Evolutionary conservation across 2,797 vertebrate species (phyloP).

Genomic region (Buceros bicornis): DNA sequence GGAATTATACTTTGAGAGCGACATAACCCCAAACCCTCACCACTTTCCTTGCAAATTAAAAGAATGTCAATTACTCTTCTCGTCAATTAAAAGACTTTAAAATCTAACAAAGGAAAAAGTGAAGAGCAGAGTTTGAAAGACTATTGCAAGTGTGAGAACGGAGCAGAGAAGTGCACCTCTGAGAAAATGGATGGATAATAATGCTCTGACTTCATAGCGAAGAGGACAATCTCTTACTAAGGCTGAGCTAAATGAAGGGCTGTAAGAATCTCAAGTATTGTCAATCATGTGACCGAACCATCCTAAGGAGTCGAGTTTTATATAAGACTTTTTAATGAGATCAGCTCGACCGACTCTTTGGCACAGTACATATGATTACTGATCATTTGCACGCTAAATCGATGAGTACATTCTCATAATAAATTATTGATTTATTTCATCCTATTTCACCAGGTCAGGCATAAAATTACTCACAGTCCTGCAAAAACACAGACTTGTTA

Average conservation of each 20-base stretch:
- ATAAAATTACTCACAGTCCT: slow-evolving; percentile 48
- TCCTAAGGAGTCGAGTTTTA: not conserved
- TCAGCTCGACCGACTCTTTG: slow-evolving; percentile 11
- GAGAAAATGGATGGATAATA: slow-evolving; percentile 10
- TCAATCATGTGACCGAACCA: not conserved
- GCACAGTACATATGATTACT: not conserved
- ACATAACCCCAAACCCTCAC: not conserved
- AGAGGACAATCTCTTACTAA: not conserved
- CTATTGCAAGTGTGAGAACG: not conserved
- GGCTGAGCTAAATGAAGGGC: not conserved
- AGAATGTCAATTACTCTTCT: not conserved
- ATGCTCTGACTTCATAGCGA: not conserved
- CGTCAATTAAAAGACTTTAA: not conserved
- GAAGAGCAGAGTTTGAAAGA: slow-evolving; percentile 1
- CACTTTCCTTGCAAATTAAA: not conserved
- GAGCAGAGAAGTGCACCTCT: not conserved
- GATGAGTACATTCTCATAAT: slow-evolving; percentile 48
- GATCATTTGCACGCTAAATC: slow-evolving; percentile 40
- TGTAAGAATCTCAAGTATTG: slow-evolving; percentile 8
- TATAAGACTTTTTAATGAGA: slow-evolving; percentile 31
- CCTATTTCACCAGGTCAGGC: slow-evolving; percentile 32
- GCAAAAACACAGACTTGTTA: slow-evolving; percentile 26
- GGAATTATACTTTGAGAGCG: not conserved
- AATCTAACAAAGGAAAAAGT: not conserved
- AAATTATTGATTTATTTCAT: slow-evolving; percentile 58